These are phyloP conservation scores for Cryptocheilus praepositus DNA, from an alignment of 2,888 invertebrate genomes.

Conservation along the genomic window DNA sequence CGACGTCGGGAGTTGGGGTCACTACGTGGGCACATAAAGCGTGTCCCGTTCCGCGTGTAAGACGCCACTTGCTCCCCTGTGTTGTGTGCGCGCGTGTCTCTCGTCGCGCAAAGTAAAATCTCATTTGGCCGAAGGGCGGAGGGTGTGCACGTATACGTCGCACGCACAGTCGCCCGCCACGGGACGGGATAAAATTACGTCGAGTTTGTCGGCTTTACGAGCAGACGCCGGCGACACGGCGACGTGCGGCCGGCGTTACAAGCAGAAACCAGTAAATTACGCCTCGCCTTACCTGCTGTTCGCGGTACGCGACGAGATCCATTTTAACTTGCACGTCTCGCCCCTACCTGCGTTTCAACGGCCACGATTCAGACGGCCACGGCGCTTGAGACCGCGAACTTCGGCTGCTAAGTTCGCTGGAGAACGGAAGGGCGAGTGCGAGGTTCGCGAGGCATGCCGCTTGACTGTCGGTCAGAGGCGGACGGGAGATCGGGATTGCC, in stretches of 20 bases:
- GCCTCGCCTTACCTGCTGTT: constrained; percentile 49
- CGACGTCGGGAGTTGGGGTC: neutral
- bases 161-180: constrained; percentile 29
- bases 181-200: constrained; percentile 62
- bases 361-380: too few relatives aligned
- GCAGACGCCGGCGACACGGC: constrained; percentile 48
- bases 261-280: constrained; percentile 64
- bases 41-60: constrained; percentile 36
- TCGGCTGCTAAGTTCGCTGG: too few relatives aligned
- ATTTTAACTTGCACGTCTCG: constrained; percentile 29
- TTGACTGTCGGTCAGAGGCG: too few relatives aligned
- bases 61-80: neutral
- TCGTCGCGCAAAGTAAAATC: constrained; percentile 55
- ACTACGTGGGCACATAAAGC: constrained; percentile 27
- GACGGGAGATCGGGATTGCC: too few relatives aligned
- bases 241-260: constrained; percentile 55
- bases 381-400: too few relatives aligned
- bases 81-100: neutral
- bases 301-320: constrained; percentile 32
- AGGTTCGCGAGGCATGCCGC: too few relatives aligned
- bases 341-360: neutral
- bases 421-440: too few relatives aligned
- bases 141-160: constrained; percentile 10
- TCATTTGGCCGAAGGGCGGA: constrained; percentile 60
- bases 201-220: constrained; percentile 65